Evolutionary conservation across 2,797 vertebrate species (phyloP).

Genomic region (Todus mexicanus): DNA sequence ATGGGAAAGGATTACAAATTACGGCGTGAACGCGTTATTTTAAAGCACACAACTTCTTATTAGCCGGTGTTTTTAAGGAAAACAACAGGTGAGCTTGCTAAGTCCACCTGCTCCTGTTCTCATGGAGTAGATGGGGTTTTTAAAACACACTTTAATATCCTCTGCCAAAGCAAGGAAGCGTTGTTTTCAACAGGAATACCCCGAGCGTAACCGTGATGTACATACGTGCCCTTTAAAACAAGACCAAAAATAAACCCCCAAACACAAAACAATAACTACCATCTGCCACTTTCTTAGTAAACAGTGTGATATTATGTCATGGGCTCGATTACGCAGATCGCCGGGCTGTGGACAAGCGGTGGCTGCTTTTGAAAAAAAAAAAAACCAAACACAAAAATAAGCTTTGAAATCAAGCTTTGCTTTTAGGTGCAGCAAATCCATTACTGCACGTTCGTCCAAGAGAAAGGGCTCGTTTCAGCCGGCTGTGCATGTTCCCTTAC

Average conservation of each 20-base stretch:
- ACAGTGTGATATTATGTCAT: not conserved
- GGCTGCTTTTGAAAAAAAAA: not conserved
- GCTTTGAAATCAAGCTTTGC: conserved; percentile 17
- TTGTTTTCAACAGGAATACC: not conserved
- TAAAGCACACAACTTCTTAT: not conserved
- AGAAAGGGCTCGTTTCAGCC: not conserved
- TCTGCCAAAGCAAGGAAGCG: not conserved
- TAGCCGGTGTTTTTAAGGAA: not conserved
- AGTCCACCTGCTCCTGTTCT: not conserved
- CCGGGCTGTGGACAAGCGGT: not conserved
- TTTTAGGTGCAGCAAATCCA: conserved; percentile 22
- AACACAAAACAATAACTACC: not conserved
- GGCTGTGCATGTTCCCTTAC: not conserved
- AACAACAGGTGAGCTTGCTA: not conserved
- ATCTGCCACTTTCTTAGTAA: conserved; percentile 38
- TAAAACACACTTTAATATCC: conserved; percentile 1
- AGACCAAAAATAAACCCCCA: not conserved
- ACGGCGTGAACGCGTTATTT: fast-evolving
- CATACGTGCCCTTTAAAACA: not conserved
- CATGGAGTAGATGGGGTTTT: not conserved
- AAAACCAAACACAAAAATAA: not conserved
- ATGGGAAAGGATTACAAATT: not conserved
- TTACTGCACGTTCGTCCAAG: not conserved
- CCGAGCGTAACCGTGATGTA: not conserved
- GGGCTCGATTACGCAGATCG: conserved; percentile 10